Evolutionary conservation across 2,888 invertebrate genomes (phyloP).

Genomic region (Coleophora flavipennella): DNA sequence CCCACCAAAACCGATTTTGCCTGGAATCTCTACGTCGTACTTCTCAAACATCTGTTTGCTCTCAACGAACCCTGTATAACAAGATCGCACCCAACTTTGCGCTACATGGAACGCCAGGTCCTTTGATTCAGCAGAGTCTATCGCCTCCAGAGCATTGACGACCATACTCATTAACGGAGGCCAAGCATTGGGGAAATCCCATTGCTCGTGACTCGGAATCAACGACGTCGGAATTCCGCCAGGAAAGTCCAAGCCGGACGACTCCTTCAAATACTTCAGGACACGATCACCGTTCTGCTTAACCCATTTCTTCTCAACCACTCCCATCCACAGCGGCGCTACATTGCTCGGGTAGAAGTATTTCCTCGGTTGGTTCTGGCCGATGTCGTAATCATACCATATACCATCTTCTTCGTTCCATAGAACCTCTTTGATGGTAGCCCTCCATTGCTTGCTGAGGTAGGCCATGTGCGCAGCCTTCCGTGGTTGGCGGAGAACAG

Average conservation of each 20-base stretch:
- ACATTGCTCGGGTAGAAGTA: slow-evolving; percentile 82
- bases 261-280: slow-evolving; percentile 65
- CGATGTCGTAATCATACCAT: slow-evolving; percentile 86
- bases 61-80: slow-evolving; percentile 74
- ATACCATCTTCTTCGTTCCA: slow-evolving; percentile 83
- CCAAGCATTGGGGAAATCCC: slow-evolving; percentile 91
- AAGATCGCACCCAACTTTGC: slow-evolving; percentile 78
- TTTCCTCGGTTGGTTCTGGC: slow-evolving; percentile 66
- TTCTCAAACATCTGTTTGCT: slow-evolving; percentile 79
- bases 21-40: slow-evolving; percentile 77
- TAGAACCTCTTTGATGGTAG: slow-evolving; percentile 77
- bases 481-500: slow-evolving; percentile 53
- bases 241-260: slow-evolving; percentile 58
- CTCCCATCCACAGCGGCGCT: slow-evolving; percentile 81
- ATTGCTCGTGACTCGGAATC: slow-evolving; percentile 78
- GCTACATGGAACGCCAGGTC: slow-evolving; percentile 76
- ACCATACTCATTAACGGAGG: slow-evolving; percentile 85
- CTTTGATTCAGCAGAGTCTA: slow-evolving; percentile 67
- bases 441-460: slow-evolving; percentile 69
- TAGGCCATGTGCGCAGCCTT: slow-evolving; percentile 65
- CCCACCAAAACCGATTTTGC: slow-evolving; percentile 81
- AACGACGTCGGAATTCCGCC: slow-evolving; percentile 82
- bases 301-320: slow-evolving; percentile 48
- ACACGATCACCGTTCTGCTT: slow-evolving; percentile 60
- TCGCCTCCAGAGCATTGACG: slow-evolving; percentile 77